Percentiles rank a stretch among this genome's conserved stretches.
Evolutionary conservation across 2,888 invertebrate species (phyloP).

Genomic region (Hecatera dysodea): DNA sequence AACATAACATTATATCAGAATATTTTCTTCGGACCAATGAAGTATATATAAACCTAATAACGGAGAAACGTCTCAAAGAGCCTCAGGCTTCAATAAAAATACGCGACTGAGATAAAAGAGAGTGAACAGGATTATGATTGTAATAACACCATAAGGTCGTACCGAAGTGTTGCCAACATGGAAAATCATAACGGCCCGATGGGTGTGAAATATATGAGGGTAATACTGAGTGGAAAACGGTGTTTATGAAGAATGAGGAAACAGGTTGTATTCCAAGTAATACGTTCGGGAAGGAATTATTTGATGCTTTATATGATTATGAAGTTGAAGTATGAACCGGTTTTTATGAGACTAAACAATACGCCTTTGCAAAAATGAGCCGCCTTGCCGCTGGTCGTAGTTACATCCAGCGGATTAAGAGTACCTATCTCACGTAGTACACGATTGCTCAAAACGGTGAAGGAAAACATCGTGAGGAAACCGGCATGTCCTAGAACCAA

Average conservation of each 20-base stretch:
- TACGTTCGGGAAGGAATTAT: conserved; percentile 17
- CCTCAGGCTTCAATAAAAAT: conserved; percentile 16
- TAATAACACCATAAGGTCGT: conserved; percentile 28
- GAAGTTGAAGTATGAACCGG: too few relatives aligned
- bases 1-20: conserved; percentile 1
- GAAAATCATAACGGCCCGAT: conserved; percentile 21
- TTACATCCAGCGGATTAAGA: too few relatives aligned
- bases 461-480: too few relatives aligned
- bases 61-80: conserved; percentile 6
- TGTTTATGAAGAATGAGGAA: conserved; percentile 39
- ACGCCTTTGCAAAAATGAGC: too few relatives aligned
- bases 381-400: too few relatives aligned
- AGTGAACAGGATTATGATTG: conserved; percentile 19
- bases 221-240: conserved; percentile 40
- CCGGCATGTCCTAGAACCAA: too few relatives aligned
- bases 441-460: too few relatives aligned
- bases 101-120: conserved; percentile 22
- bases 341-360: too few relatives aligned
- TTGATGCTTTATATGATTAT: conserved; percentile 29
- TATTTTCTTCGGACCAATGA: conserved; percentile 8
- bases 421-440: too few relatives aligned
- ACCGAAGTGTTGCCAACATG: conserved; percentile 8
- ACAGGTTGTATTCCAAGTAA: conserved; percentile 17
- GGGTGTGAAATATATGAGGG: conserved; percentile 7
- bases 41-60: not conserved